Evolutionary conservation across 1,140 invertebrate species (phyloP).

Genomic region (Nymphalis io): DNA sequence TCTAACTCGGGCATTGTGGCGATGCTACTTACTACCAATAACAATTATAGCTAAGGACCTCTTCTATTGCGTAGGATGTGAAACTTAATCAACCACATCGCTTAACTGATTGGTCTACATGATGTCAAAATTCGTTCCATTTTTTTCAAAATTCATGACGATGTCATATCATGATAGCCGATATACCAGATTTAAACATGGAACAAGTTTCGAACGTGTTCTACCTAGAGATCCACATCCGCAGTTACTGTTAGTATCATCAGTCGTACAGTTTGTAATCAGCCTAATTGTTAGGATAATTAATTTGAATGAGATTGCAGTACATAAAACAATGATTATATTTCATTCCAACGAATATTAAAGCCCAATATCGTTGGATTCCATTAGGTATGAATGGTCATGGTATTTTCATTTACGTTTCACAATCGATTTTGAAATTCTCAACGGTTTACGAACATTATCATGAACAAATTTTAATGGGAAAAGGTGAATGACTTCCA

Average conservation of each 20-base stretch:
- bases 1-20: too few relatives aligned
- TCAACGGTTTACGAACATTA: constrained; percentile 1
- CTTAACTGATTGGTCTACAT: too few relatives aligned
- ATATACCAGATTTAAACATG: too few relatives aligned
- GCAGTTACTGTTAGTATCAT: neutral
- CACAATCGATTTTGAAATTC: constrained; percentile 14
- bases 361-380: constrained; percentile 30
- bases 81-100: too few relatives aligned
- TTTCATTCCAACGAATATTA: constrained; percentile 37
- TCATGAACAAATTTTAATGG: neutral
- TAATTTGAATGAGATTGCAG: constrained; percentile 45
- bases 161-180: too few relatives aligned
- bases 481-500: neutral
- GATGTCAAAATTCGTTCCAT: too few relatives aligned
- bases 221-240: too few relatives aligned
- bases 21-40: too few relatives aligned
- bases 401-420: constrained; percentile 20
- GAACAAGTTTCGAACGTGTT: too few relatives aligned
- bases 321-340: constrained; percentile 39
- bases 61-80: too few relatives aligned
- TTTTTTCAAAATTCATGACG: too few relatives aligned
- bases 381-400: constrained; percentile 31
- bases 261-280: neutral
- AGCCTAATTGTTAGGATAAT: constrained; percentile 34
- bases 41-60: too few relatives aligned